Evolutionary conservation across 2,797 vertebrate genomes (phyloP), one percentile per base, ranked within the genome.

Genomic region (Mionectes olivaceus): DNA sequence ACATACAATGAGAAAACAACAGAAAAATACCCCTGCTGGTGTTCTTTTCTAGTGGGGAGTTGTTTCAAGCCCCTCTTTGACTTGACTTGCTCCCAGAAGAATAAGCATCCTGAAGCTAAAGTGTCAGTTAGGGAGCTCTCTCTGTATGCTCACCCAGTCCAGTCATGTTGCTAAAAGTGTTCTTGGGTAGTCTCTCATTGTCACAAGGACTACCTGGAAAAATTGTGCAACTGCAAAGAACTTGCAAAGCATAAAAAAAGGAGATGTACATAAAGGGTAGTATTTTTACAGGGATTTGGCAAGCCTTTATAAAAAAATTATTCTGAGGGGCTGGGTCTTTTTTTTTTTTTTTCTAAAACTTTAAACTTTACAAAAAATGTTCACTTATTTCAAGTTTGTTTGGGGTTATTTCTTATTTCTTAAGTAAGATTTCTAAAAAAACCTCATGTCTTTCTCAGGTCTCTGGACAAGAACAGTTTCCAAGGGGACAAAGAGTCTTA

Each of bases 401-500:
- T 55, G 24, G 9, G 13, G 13, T 2, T 24, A 19, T 19, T 30
- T 5, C 4, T 30, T 5, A 4, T 30, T 12, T 35, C 60, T 53
- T 30, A 0, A 78, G 73, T 59, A 30, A 17, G 9, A 73, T 71
- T 69, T 88, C 43, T 87, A 22, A 74, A 81, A 59, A 19, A 91
- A 47, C 0, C 11, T 63, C 13, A 2, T 50, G 84, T 87, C 70
- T 83, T 87, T 63, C 92, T 86, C 94, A 99, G 99, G 99, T 99
- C 47, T 99, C 99, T 32, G 99, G 99, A 88, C 99, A 99, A 98
- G 99, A 99, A 94, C 94, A 93, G 57, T 98, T 89, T 84, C 96
- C 98, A 76, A 98, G 98, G 91, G 98, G 98, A 47, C 99, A 98
- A 86, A 98, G 98, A 91, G 95, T 98, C 85, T 98, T 99, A 89